Conservation (phyloP, 2,888 invertebrate species). For the Bombylius major region DNA sequence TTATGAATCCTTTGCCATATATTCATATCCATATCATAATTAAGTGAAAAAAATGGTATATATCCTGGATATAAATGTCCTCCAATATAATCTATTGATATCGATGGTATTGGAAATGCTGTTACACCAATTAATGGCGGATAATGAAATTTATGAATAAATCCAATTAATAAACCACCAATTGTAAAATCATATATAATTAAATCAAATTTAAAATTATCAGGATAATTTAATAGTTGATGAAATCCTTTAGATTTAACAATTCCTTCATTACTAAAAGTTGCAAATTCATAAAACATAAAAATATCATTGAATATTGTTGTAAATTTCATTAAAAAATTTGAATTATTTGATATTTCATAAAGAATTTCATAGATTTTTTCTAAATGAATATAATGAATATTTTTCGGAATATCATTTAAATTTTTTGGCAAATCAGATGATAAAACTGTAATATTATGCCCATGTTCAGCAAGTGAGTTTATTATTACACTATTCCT, state of each 20-base stretch:
- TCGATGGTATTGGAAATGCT: constrained; percentile 20
- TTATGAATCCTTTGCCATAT: constrained; percentile 21
- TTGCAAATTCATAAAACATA: constrained; percentile 8
- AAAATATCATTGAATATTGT: constrained; percentile 1
- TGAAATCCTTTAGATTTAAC: constrained; percentile 20
- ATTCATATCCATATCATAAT: constrained; percentile 19
- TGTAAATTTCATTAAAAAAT: no score
- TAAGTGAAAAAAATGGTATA: constrained; percentile 17
- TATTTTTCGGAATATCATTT: constrained; percentile 1
- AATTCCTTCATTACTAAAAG: constrained; percentile 11
- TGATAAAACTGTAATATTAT: constrained; percentile 15
- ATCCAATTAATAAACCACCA: constrained; percentile 20
- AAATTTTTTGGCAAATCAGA: constrained; percentile 5
- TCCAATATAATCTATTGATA: constrained; percentile 18
- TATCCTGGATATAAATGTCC: constrained; percentile 22
- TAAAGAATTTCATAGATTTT: constrained; percentile 1
- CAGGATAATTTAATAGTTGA: constrained; percentile 20
- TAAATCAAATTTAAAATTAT: constrained; percentile 24
- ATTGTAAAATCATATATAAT: constrained; percentile 22
- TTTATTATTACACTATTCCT: constrained; percentile 11
- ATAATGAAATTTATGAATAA: constrained; percentile 24
- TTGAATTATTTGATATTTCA: neutral
- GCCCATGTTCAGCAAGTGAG: constrained; percentile 11
- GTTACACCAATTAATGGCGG: constrained; percentile 25
- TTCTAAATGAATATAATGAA: constrained; percentile 13